Evolutionary conservation across 2,113 vertebrate species (phyloP).

Genomic region (Apeltes quadracus): DNA sequence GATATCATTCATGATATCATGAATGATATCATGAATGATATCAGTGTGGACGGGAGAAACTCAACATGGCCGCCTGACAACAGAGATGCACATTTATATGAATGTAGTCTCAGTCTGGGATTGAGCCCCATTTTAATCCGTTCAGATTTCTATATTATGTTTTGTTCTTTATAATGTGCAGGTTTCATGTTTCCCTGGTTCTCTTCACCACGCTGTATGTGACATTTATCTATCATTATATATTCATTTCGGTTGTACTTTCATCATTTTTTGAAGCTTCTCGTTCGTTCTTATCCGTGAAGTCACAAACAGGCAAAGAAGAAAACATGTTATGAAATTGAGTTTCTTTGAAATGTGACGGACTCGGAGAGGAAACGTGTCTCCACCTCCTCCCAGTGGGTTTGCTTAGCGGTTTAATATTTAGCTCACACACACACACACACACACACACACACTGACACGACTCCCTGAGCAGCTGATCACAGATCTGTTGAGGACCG

Average conservation of each 20-base stretch:
- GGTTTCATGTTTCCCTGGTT: neutral
- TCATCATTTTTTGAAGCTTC: too few species aligned
- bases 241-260: neutral
- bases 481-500: neutral
- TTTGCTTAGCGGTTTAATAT: conserved; percentile 66
- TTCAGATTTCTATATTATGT: neutral
- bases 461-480: conserved; percentile 14
- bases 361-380: neutral
- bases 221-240: neutral
- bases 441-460: conserved; percentile 31
- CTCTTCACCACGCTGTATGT: neutral
- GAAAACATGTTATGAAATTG: neutral
- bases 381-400: conserved; percentile 31
- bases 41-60: too few species aligned
- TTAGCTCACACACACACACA: conserved; percentile 48
- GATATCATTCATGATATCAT: too few species aligned
- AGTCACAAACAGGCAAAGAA: too few species aligned
- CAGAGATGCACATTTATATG: neutral
- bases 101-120: neutral
- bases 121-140: neutral
- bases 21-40: too few species aligned
- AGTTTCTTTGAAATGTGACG: neutral
- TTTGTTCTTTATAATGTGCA: neutral
- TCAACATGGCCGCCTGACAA: neutral
- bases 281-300: too few species aligned